These are phyloP conservation scores for Geotrupes spiniger DNA, from an alignment of 2,888 invertebrate genomes.

Conservation along the genomic window DNA sequence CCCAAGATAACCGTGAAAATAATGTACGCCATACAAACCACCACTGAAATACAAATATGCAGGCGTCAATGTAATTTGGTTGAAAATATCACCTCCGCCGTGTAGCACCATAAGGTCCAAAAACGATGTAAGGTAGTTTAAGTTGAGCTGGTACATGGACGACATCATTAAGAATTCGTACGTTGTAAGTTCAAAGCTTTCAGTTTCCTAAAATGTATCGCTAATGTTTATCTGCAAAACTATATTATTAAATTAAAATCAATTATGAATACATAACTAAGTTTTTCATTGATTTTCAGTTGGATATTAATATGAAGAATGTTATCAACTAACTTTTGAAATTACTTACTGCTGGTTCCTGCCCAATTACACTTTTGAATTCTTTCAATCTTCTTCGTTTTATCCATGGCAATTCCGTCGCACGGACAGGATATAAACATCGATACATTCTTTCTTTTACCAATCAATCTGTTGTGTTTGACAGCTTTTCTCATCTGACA, in stretches of 20 bases:
- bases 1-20: constrained; percentile 12
- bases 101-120: constrained; percentile 9
- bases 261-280: too few species aligned
- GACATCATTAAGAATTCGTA: constrained; percentile 10
- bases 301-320: too few species aligned
- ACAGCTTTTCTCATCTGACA: too few species aligned
- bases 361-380: constrained; percentile 5
- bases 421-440: neutral
- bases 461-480: too few species aligned
- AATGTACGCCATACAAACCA: constrained; percentile 4
- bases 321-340: too few species aligned
- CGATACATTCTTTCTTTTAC: too few species aligned
- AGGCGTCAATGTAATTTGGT: neutral
- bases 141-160: constrained; percentile 7
- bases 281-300: too few species aligned
- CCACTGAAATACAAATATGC: constrained; percentile 8
- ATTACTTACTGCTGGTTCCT: too few species aligned
- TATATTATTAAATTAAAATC: neutral
- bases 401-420: constrained; percentile 1
- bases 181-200: neutral
- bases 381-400: neutral
- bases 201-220: constrained; percentile 1
- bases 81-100: constrained; percentile 9
- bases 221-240: neutral
- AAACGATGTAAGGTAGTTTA: constrained; percentile 7